Percentiles rank a stretch among this genome's conserved stretches.
These are phyloP conservation scores for Nothocercus julius DNA, from an alignment of 2,113 vertebrate species.

Conservation along the genomic window DNA sequence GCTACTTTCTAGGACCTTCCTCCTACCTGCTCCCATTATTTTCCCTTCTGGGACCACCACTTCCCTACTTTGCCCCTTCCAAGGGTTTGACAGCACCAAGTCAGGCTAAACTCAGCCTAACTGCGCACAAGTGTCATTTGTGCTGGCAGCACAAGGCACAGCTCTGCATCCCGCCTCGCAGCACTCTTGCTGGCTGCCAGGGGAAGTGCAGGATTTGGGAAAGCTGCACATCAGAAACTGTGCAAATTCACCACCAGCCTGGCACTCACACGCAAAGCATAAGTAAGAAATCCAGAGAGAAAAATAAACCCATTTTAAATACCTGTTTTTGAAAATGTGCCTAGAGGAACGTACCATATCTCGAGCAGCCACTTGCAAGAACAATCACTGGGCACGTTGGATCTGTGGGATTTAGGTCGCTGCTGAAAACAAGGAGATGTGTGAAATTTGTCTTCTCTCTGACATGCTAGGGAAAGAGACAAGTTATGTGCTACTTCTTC, in stretches of 20 bases:
- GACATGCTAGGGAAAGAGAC: too few relatives aligned
- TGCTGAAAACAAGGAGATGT: constrained; percentile 11
- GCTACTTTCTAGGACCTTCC: neutral
- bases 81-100: neutral
- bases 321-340: neutral
- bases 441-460: neutral
- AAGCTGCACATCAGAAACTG: neutral
- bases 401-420: constrained; percentile 61
- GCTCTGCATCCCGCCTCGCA: neutral
- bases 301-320: neutral
- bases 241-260: neutral
- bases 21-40: neutral
- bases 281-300: neutral
- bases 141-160: neutral
- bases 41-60: neutral
- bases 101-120: neutral
- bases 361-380: constrained; percentile 66
- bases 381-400: constrained; percentile 59
- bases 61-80: neutral
- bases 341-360: constrained; percentile 67
- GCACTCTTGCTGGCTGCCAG: neutral
- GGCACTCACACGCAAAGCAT: neutral
- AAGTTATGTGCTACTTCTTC: neutral
- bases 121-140: neutral
- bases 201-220: neutral